Evolutionary conservation across 1,140 invertebrate genomes (phyloP).

Genomic region (Tetramorium alpestre): DNA sequence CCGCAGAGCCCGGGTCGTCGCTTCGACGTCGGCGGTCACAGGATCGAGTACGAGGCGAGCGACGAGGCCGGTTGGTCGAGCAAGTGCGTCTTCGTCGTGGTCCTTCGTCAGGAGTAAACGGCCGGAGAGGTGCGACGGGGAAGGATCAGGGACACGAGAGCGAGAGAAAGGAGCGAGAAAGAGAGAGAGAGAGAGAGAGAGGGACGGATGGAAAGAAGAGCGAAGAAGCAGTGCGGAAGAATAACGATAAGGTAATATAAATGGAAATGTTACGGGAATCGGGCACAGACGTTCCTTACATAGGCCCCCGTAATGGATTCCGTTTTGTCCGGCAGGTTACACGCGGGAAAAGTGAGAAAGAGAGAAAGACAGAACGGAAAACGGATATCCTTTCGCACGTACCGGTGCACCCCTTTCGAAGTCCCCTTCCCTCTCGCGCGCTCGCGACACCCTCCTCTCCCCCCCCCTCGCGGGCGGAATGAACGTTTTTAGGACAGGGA

Average conservation of each 20-base stretch:
- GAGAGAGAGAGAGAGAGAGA: neutral
- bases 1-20: constrained; percentile 80
- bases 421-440: neutral
- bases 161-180: neutral
- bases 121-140: neutral
- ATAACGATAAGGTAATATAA: constrained; percentile 82
- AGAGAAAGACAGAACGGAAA: constrained; percentile 19
- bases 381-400: constrained; percentile 14
- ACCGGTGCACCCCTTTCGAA: neutral
- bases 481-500: constrained; percentile 1
- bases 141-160: constrained; percentile 15
- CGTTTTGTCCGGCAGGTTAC: constrained; percentile 70
- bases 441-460: neutral
- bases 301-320: constrained; percentile 75
- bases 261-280: constrained; percentile 79
- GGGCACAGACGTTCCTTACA: constrained; percentile 39
- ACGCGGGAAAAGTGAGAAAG: constrained; percentile 41
- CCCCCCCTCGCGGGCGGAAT: neutral
- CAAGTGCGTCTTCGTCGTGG: constrained; percentile 83
- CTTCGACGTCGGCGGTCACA: constrained; percentile 82
- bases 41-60: constrained; percentile 83
- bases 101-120: constrained; percentile 78
- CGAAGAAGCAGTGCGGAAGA: constrained; percentile 65
- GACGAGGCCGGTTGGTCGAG: constrained; percentile 85
- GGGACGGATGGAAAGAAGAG: neutral